These are phyloP conservation scores for Zalophus californianus DNA, from an alignment of 2,797 vertebrate species.

Conservation along the genomic window DNA sequence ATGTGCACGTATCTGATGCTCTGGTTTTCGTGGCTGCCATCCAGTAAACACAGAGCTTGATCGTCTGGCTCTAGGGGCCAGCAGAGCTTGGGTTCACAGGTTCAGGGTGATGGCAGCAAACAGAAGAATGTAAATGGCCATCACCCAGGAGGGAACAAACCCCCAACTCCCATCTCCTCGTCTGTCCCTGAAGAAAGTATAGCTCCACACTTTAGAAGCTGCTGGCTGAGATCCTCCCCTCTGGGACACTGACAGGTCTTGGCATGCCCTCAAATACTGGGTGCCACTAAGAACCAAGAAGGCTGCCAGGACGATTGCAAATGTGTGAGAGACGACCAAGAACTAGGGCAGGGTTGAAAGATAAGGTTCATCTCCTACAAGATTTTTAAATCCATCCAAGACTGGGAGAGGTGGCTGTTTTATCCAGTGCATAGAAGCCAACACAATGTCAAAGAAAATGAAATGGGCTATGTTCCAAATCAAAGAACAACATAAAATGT, in stretches of 20 bases:
- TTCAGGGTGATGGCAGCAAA: neutral
- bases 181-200: neutral
- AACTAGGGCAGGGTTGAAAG: neutral
- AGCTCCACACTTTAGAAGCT: neutral
- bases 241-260: neutral
- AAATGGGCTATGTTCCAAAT: neutral
- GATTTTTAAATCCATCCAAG: neutral
- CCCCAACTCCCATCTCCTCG: neutral
- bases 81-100: neutral
- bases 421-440: neutral
- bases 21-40: neutral
- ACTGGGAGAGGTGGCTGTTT: neutral
- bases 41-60: neutral
- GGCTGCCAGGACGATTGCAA: neutral
- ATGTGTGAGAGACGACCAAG: neutral
- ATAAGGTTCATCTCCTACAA: neutral
- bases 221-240: neutral
- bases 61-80: neutral
- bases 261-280: neutral
- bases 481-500: neutral
- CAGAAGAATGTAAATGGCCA: neutral
- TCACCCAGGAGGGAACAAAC: neutral
- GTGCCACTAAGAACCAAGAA: neutral
- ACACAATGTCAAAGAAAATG: neutral
- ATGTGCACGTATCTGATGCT: neutral